Percentiles rank a stretch among this genome's conserved stretches.
phyloP scores from a whole-genome alignment of 1,140 invertebrate species.

The Cherax quadricarinatus region DNA sequence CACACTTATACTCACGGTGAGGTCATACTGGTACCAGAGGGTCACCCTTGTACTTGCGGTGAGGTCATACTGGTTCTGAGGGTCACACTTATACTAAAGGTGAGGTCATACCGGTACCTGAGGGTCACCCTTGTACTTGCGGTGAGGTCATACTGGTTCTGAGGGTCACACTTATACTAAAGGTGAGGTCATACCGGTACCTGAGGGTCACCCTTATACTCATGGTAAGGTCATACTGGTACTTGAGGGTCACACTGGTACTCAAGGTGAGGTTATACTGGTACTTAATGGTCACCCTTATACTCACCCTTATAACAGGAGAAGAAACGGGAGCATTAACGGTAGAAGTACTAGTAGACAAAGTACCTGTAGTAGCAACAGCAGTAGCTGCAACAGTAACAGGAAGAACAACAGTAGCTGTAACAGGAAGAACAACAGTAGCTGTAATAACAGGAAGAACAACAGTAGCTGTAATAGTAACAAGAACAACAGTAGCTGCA shows the following conservation, averaged over 20 bases:
- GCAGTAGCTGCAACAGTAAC: too few species aligned
- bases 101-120: conserved; percentile 77
- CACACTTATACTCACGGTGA: conserved; percentile 95
- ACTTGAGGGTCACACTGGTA: not conserved
- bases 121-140: conserved; percentile 96
- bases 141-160: conserved; percentile 79
- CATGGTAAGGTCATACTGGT: conserved; percentile 83
- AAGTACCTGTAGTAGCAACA: too few species aligned
- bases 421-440: too few species aligned
- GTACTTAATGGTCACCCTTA: too few species aligned
- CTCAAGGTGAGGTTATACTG: not conserved
- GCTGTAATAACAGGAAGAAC: too few species aligned
- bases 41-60: conserved; percentile 97
- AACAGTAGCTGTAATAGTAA: too few species aligned
- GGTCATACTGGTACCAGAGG: conserved; percentile 80
- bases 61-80: conserved; percentile 78
- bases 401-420: too few species aligned
- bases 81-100: conserved; percentile 96
- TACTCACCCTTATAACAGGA: too few species aligned
- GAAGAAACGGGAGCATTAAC: too few species aligned
- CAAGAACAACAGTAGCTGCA: too few species aligned
- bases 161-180: conserved; percentile 83
- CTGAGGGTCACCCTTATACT: conserved; percentile 92
- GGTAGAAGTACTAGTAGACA: too few species aligned
- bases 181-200: conserved; percentile 82